These are phyloP conservation scores for Sceloporus tristichus DNA, from an alignment of 2,113 vertebrate genomes.

Conservation along the genomic window DNA sequence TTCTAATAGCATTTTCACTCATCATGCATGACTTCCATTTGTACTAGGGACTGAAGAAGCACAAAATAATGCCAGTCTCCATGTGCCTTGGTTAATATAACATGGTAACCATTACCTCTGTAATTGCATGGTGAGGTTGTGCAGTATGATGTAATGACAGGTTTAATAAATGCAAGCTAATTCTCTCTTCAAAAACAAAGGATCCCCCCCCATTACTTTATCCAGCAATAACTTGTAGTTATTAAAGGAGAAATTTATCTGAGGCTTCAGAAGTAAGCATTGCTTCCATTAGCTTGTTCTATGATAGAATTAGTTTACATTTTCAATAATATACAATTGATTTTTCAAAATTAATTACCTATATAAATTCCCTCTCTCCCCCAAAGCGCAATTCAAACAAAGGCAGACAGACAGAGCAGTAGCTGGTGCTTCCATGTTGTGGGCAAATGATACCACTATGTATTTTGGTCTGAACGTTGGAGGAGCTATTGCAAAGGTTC, in stretches of 20 bases:
- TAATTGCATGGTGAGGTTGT: constrained; percentile 70
- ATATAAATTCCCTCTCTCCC: background rate
- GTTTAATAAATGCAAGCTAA: constrained; percentile 71
- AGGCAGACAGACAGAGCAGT: background rate
- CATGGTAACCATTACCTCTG: constrained; percentile 72
- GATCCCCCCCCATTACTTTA: constrained; percentile 50
- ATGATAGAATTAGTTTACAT: constrained; percentile 26
- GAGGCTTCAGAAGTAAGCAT: constrained; percentile 37
- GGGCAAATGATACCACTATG: too few relatives aligned
- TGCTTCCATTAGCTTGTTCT: constrained; percentile 42
- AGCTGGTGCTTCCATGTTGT: too few relatives aligned
- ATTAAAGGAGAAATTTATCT: constrained; percentile 51
- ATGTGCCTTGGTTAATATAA: constrained; percentile 67
- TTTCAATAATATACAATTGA: constrained; percentile 30
- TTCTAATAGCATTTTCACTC: constrained; percentile 64
- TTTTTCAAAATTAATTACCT: constrained; percentile 15
- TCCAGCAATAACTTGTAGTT: constrained; percentile 56
- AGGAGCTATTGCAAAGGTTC: too few relatives aligned
- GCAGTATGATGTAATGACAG: constrained; percentile 74
- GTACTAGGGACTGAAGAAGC: constrained; percentile 57
- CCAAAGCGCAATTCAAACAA: background rate
- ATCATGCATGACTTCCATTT: constrained; percentile 66
- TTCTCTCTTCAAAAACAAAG: constrained; percentile 61
- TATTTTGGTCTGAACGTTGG: too few relatives aligned
- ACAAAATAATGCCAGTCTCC: constrained; percentile 51